Percentiles rank a stretch among this genome's conserved stretches.
Conservation (phyloP, 2,113 vertebrate species). For the Paramormyrops kingsleyae region DNA sequence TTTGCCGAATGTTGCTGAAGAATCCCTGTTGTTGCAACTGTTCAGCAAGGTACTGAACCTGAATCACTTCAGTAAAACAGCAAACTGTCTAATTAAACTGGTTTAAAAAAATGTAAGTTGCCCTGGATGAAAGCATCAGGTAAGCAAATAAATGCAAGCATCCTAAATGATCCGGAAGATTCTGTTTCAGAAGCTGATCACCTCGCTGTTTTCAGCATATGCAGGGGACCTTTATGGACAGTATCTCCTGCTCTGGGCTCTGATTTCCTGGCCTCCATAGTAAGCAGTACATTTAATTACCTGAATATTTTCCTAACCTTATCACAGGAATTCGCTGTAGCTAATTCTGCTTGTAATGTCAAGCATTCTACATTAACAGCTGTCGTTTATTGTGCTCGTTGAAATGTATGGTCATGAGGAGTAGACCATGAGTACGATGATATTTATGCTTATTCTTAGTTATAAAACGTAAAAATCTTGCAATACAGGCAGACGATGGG, state of each 20-base stretch:
- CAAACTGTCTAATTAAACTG: not conserved
- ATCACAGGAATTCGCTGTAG: not conserved
- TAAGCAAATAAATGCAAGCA: not conserved
- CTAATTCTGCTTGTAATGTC: not conserved
- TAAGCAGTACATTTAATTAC: not conserved
- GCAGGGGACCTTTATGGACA: not conserved
- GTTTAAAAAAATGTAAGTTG: not conserved
- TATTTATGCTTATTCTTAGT: not conserved
- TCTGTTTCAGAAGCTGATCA: not conserved
- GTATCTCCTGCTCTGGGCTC: not conserved
- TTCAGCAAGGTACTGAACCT: not conserved
- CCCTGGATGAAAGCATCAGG: not conserved
- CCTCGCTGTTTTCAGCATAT: not conserved
- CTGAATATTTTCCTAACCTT: not conserved
- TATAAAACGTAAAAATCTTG: not conserved
- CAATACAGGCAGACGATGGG: not conserved
- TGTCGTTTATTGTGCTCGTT: not conserved
- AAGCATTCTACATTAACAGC: not conserved
- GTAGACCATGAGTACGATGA: not conserved
- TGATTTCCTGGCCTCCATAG: not conserved
- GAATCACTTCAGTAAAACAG: not conserved
- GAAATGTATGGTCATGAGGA: not conserved
- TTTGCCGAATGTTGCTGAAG: not conserved
- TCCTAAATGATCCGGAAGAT: not conserved
- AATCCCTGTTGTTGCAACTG: not conserved